Evolutionary conservation across 2,888 invertebrate genomes (phyloP), one percentile per base, ranked within the genome.

Genomic region (Dexiosoma caninum): DNA sequence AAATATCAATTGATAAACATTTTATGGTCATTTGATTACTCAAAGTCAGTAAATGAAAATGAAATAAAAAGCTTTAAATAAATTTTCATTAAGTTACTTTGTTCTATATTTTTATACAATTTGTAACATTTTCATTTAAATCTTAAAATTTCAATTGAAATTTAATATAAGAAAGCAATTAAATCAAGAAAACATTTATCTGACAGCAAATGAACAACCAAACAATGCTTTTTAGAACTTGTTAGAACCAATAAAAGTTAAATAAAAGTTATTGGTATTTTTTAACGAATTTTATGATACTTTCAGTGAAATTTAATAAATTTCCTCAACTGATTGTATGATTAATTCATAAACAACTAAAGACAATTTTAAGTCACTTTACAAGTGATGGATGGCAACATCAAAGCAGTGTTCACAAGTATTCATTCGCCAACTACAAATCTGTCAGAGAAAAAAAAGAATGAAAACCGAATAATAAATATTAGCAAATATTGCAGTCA

Each of bases 1-100:
- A 37, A 49, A 46, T 75, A 51, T 51, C 74, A 49, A 60, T 51
- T 67, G 62, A 74, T 78, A 59, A 62, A 55, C 57, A 79, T 70
- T 69, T 74, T 66, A 72, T 53, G 27, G 72, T 30, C 44, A 62
- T 62, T 74, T 62, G 55, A 62, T 62, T 67, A 46, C n/a, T n/a
- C n/a, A n/a, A 35, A 66, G 14, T 14, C 35, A 30, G 44, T 12
- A 21, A 16, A 32, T 19, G 8, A 14, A 42, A 51, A n/a, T n/a
- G n/a, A n/a, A n/a, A n/a, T n/a, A n/a, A n/a, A 4, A 8, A 16
- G 10, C 19, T 19, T 64, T 64, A 62, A 35, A 74, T 40, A 32
- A 57, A 37, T 12, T 49, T 46, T 0, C 16, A 46, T 44, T n/a
- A 74, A 44, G 37, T 16, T 57, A 49, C 30, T 59, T 27, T 40